Conservation (phyloP, 2,113 vertebrate species). For the Calyptomena viridis region DNA sequence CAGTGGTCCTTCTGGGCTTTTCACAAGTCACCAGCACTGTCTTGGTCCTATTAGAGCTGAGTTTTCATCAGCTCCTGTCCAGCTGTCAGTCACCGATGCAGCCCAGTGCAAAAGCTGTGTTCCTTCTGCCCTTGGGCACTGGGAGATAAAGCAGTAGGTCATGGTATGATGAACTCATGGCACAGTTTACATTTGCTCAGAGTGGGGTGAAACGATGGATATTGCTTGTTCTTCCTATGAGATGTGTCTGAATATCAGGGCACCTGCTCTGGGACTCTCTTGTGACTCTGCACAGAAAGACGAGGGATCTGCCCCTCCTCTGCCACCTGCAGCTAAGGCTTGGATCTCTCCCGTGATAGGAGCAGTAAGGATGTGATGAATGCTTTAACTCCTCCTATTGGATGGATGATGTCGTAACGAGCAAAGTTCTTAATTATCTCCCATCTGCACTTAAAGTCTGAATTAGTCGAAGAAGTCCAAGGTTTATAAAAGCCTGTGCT, state of each 20-base stretch:
- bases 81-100: rapidly evolving
- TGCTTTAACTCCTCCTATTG: background rate
- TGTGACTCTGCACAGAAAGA: background rate
- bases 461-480: background rate
- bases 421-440: background rate
- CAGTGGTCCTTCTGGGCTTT: background rate
- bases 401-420: rapidly evolving
- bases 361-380: background rate
- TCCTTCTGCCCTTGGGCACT: background rate
- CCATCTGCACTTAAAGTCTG: background rate
- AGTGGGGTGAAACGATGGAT: background rate
- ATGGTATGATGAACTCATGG: background rate
- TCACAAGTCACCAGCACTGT: background rate
- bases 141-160: background rate
- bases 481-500: background rate
- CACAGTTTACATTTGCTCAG: background rate
- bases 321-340: background rate
- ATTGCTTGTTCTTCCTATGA: background rate
- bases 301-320: background rate
- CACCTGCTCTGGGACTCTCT: background rate
- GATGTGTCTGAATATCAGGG: background rate
- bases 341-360: background rate
- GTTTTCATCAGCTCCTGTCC: background rate
- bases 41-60: background rate
- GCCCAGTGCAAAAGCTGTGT: background rate